These are phyloP conservation scores for Drosophila melanosoma DNA, from an alignment of 2,888 invertebrate genomes.

Conservation along the genomic window DNA sequence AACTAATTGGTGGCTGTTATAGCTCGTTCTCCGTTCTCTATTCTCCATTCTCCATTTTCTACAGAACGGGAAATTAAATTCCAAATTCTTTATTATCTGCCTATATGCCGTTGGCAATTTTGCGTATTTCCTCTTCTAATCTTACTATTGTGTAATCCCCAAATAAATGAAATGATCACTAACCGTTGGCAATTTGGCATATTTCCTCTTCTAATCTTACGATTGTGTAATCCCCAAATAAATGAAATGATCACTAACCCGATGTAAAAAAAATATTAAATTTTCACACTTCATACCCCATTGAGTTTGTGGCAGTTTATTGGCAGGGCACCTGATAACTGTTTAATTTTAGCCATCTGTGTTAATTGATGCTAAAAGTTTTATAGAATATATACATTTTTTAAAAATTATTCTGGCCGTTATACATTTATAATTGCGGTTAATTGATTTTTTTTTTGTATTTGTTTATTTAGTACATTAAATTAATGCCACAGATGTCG, in stretches of 20 bases:
- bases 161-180: background rate
- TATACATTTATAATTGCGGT: constrained; percentile 9
- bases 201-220: background rate
- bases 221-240: background rate
- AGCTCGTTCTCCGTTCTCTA: constrained; percentile 3
- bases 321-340: background rate
- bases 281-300: constrained; percentile 34
- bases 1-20: constrained; percentile 63
- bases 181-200: constrained; percentile 9
- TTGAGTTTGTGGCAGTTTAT: constrained; percentile 11
- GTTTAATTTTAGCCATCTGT: constrained; percentile 13
- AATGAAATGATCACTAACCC: background rate
- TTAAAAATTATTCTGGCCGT: background rate
- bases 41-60: constrained; percentile 3
- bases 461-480: constrained; percentile 70
- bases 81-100: constrained; percentile 7
- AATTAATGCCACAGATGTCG: constrained; percentile 61
- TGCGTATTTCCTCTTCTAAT: constrained; percentile 4
- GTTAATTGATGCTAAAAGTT: constrained; percentile 30
- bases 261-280: background rate
- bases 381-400: constrained; percentile 3
- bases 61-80: constrained; percentile 37
- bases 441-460: constrained; percentile 33
- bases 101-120: constrained; percentile 4
- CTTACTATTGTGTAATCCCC: background rate